A percentile compares a stretch with the other conserved stretches of the same genome.
Evolutionary conservation across 2,797 vertebrate species (phyloP).

Genomic region (Sebastes paucispinis): DNA sequence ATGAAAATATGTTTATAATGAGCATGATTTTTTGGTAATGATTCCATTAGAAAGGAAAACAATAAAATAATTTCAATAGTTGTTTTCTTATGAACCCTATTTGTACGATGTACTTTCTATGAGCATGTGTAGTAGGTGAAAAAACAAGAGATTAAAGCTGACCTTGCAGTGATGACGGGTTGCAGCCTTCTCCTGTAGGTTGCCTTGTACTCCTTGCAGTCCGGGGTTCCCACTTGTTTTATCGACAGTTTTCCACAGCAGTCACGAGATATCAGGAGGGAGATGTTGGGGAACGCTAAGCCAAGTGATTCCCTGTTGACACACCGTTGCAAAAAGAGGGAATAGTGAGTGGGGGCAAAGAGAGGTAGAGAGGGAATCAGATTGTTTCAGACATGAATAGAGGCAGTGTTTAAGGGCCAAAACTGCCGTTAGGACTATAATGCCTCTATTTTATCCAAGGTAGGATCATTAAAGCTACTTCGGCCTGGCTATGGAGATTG

Average conservation of each 20-base stretch:
- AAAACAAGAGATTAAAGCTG: constrained; percentile 41
- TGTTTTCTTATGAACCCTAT: neutral
- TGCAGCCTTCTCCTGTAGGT: constrained; percentile 1
- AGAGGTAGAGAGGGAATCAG: constrained; percentile 69
- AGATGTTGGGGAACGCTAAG: constrained; percentile 41
- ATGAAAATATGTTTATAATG: neutral
- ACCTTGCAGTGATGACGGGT: constrained; percentile 64
- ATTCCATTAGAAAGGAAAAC: neutral
- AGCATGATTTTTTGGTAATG: neutral
- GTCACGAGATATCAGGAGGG: constrained; percentile 34
- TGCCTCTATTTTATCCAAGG: constrained; percentile 79
- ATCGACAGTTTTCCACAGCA: constrained; percentile 26
- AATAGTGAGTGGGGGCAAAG: constrained; percentile 48
- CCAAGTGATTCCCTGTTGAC: constrained; percentile 59
- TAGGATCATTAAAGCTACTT: constrained; percentile 76
- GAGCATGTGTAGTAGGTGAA: neutral
- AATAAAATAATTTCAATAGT: neutral
- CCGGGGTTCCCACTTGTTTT: constrained; percentile 25
- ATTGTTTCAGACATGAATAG: constrained; percentile 81
- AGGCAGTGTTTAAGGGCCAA: constrained; percentile 80
- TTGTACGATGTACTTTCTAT: neutral
- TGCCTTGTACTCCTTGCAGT: constrained; percentile 4
- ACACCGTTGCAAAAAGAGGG: constrained; percentile 49
- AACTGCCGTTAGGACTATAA: constrained; percentile 77
- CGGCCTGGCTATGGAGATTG: constrained; percentile 71